phyloP scores from a whole-genome alignment of 2,888 invertebrate genomes.

The Acanthacorydalis orientalis region DNA sequence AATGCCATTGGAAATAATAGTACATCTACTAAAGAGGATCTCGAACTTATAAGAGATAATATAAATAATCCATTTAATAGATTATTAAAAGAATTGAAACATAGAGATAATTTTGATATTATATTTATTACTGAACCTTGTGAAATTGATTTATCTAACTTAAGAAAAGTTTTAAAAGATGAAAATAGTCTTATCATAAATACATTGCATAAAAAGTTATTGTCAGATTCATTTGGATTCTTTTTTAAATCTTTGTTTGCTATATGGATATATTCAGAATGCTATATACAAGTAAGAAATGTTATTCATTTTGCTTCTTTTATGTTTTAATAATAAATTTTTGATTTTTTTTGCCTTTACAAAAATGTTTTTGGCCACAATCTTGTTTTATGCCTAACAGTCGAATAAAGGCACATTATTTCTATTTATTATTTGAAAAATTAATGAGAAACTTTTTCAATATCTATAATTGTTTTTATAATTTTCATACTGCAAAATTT shows the following conservation, averaged over 20 bases:
- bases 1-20: conserved; percentile 3
- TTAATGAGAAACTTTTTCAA: no score
- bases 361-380: no score
- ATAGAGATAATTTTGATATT: conserved; percentile 19
- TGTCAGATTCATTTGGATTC: conserved; percentile 34
- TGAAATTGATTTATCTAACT: conserved; percentile 12
- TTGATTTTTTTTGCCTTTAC: no score
- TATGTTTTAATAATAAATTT: no score
- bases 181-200: conserved; percentile 22
- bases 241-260: conserved; percentile 29
- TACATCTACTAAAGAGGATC: background rate
- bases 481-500: no score
- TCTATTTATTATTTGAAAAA: no score
- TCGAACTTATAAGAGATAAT: conserved; percentile 5
- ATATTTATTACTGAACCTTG: conserved; percentile 18
- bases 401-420: no score
- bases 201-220: conserved; percentile 28
- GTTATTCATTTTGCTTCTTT: no score
- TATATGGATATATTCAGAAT: conserved; percentile 25
- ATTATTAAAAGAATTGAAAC: conserved; percentile 18
- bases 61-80: background rate
- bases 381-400: no score
- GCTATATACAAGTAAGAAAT: conserved; percentile 25
- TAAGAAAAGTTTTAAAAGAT: conserved; percentile 7
- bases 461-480: no score